Conservation (phyloP, 2,113 vertebrate species). For the Laticauda colubrina region DNA sequence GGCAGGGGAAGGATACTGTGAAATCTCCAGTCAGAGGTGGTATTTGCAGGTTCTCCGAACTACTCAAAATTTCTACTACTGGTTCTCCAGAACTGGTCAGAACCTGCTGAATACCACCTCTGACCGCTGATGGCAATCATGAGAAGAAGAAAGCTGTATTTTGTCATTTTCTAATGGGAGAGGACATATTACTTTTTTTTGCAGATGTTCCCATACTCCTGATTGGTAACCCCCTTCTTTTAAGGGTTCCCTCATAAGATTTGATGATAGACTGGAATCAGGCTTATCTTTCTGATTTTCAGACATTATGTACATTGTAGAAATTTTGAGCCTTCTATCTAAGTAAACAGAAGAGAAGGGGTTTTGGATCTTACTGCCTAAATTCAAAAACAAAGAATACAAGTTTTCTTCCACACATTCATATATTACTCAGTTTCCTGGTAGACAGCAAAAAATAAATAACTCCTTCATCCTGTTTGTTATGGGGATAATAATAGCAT, state of each 20-base stretch:
- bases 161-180: background rate
- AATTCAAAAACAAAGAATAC: background rate
- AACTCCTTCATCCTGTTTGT: background rate
- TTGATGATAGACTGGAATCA: background rate
- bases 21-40: no score
- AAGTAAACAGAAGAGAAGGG: background rate
- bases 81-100: no score
- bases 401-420: background rate
- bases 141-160: no score
- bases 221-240: background rate
- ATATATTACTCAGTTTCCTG: background rate
- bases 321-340: background rate
- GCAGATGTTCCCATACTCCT: background rate
- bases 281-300: background rate
- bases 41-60: no score
- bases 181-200: background rate
- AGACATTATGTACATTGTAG: background rate
- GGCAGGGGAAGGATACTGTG: no score
- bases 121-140: no score
- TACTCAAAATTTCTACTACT: no score
- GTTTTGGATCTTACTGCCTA: background rate
- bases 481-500: background rate
- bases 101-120: no score
- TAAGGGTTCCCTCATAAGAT: background rate
- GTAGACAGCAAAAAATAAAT: background rate